Base-by-base conservation (phyloP, 2,113 vertebrate genomes). In the Oreochromis niloticus region DNA sequence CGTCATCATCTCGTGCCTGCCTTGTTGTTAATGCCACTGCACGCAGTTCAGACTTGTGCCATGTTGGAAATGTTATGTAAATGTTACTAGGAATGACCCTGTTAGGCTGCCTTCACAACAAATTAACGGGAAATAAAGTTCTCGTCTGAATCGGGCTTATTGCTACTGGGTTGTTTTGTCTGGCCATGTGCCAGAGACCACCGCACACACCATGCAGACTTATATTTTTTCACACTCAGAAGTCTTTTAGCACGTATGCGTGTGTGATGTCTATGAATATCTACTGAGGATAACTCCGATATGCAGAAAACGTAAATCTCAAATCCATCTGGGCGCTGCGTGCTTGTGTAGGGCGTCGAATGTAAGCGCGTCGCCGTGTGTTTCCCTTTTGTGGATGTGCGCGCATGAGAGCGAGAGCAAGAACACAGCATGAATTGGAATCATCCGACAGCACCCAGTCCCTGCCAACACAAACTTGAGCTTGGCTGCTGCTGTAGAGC, bases 391-490 rank as follows among this genome's bases (percentile, higher is more conserved):
- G 9, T 82, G 56, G 24, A 14, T 78, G 57, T 81, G 80, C 63
- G 6, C 27, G 27, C 46, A 12, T 79, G 54, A 46, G 81, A 34
- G 82, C 36, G 81, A 32, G 83, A 88, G 91, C 82, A 57, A 46
- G 75, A 91, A 79, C 90, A 82, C 85, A 85, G 91, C 83, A 36
- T 84, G 89, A 91, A 81, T 90, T 92, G 93, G 93, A 93, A 87
- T 93, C 82, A 80, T 80, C 92, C 48, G 22, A 87, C 86, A 80
- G 83, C 55, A 43, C 75, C 84, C 80, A 24, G 78, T 41, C 22
- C 30, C 82, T 93, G 95, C 95, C 95, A 96, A 93, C 92, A 94
- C 93, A 94, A 96, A 96, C 94, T 94, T 89, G 85, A 92, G 86
- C 86, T 93, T 95, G 95, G 95, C 95, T 87, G 88, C 85, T 88